phyloP scores from a whole-genome alignment of 2,888 invertebrate genomes.

The Caenorhabditis angaria region DNA sequence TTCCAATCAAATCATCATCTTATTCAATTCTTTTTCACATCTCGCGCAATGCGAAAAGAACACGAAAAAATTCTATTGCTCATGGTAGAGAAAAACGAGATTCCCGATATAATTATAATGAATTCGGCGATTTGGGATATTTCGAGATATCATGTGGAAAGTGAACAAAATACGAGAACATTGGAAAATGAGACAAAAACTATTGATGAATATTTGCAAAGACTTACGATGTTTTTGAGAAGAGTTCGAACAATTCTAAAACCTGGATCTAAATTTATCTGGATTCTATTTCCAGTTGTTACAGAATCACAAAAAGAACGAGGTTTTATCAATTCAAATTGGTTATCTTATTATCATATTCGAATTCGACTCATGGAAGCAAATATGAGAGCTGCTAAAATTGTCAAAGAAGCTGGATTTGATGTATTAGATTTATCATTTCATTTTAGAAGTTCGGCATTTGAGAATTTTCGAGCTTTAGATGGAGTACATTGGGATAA shows the following conservation, averaged over 20 bases:
- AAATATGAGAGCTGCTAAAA: constrained; percentile 43
- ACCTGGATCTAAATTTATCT: constrained; percentile 31
- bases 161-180: neutral
- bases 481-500: constrained; percentile 51
- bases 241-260: constrained; percentile 32
- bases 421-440: constrained; percentile 54
- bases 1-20: constrained; percentile 43
- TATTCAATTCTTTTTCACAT: constrained; percentile 53
- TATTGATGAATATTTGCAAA: constrained; percentile 32
- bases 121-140: constrained; percentile 58
- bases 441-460: constrained; percentile 39
- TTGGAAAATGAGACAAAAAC: constrained; percentile 21
- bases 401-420: constrained; percentile 49
- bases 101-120: constrained; percentile 50
- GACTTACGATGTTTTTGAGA: constrained; percentile 40
- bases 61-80: constrained; percentile 38
- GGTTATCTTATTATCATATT: constrained; percentile 14
- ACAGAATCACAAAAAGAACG: neutral
- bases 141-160: constrained; percentile 35
- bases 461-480: constrained; percentile 10
- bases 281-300: constrained; percentile 28
- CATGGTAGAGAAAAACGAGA: constrained; percentile 36
- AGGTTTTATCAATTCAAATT: constrained; percentile 19
- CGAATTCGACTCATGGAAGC: constrained; percentile 48
- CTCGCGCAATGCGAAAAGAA: constrained; percentile 51